phyloP scores from a whole-genome alignment of 1,140 invertebrate genomes.

The Conus betulinus region DNA sequence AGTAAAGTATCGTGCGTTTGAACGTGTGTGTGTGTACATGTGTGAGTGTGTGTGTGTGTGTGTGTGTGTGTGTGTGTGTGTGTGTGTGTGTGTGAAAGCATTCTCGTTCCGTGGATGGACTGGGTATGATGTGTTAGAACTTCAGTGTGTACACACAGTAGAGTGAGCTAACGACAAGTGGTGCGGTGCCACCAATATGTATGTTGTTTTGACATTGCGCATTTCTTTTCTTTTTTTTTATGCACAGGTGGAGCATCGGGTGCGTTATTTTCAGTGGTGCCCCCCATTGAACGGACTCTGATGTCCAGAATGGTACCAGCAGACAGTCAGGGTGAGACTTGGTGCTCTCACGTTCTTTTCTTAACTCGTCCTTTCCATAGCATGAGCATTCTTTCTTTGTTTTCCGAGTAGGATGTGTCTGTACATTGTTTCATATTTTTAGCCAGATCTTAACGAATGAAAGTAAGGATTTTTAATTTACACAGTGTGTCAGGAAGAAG shows the following conservation, averaged over 20 bases:
- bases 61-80: not conserved
- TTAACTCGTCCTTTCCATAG: too few species aligned
- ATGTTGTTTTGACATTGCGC: not conserved
- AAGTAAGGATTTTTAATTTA: too few species aligned
- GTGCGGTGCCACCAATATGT: not conserved
- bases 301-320: slow-evolving; percentile 44
- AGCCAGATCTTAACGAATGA: too few species aligned
- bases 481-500: too few species aligned
- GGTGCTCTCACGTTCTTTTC: not conserved
- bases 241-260: slow-evolving; percentile 23
- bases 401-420: too few species aligned
- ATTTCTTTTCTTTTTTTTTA: too few species aligned
- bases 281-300: slow-evolving; percentile 36
- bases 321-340: slow-evolving; percentile 34
- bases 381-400: too few species aligned
- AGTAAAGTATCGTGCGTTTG: too few species aligned
- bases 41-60: too few species aligned
- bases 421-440: too few species aligned
- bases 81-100: not conserved
- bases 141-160: not conserved
- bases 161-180: not conserved
- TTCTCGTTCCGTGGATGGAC: too few species aligned
- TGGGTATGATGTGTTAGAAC: not conserved
- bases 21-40: too few species aligned
- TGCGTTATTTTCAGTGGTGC: not conserved